Evolutionary conservation across 2,797 vertebrate species (phyloP).

Genomic region (Chaenodraco wilsoni): DNA sequence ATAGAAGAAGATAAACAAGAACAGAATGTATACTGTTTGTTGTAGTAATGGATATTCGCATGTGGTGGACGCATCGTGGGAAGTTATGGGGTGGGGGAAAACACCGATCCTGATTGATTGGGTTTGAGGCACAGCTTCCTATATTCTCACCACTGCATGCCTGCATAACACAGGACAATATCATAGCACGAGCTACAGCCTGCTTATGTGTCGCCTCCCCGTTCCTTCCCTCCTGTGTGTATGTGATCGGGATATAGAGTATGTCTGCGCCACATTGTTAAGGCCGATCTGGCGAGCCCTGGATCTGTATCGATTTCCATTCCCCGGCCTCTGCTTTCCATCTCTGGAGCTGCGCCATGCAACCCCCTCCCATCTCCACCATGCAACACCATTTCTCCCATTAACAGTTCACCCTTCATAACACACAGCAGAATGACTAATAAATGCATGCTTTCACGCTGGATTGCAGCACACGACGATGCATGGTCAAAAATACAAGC

Average conservation of each 20-base stretch:
- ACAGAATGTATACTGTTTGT: too few species aligned
- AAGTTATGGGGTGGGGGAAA: neutral
- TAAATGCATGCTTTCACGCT: constrained; percentile 39
- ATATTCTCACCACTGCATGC: neutral
- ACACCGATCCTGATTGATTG: neutral
- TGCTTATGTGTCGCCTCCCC: constrained; percentile 55
- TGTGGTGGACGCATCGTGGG: neutral
- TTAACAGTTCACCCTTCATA: constrained; percentile 76
- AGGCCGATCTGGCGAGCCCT: constrained; percentile 84
- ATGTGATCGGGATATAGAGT: constrained; percentile 79
- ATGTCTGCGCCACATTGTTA: constrained; percentile 79
- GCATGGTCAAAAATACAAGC: constrained; percentile 22
- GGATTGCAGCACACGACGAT: constrained; percentile 28
- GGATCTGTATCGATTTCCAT: constrained; percentile 87
- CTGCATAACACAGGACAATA: constrained; percentile 12
- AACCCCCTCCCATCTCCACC: constrained; percentile 53
- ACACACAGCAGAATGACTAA: constrained; percentile 59
- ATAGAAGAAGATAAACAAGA: too few species aligned
- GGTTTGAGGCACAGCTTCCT: neutral
- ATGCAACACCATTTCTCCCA: constrained; percentile 75
- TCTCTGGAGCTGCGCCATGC: constrained; percentile 79
- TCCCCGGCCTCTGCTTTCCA: constrained; percentile 80
- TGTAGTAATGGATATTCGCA: constrained; percentile 3
- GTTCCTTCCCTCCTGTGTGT: constrained; percentile 49
- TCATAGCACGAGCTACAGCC: constrained; percentile 26